Evolutionary conservation across 2,888 invertebrate genomes (phyloP), one percentile per base, ranked within the genome.

Genomic region (Chrysolina oricalcia): DNA sequence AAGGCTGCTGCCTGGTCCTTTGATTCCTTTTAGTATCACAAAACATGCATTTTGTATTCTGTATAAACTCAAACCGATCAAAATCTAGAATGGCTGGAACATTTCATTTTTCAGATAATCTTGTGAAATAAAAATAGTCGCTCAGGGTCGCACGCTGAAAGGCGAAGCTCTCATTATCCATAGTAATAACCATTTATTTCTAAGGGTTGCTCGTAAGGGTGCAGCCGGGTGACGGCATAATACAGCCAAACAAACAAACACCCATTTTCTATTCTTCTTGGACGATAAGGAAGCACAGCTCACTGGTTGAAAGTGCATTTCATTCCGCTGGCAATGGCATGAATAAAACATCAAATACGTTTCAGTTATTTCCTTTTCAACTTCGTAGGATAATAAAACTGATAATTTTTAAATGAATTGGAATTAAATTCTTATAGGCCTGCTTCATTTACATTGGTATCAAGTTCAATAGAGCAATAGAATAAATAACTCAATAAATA

Each of bases 401-500:
- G 35, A 50, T 50, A 67, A 27, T 67, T 50, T 66, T 67, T 67
- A 8, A 13, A 21, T 17, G 8, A 6, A 67, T 19, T 50, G 27
- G 35, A 50, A 67, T 67, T 67, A 19, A 50, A 67, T 67, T 41
- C 48, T 40, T 50, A 50, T 50, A 67, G 50, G 50, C 48, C 67
- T 50, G 35, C 67, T 40, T 67, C 67, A 17, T 67, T 50, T 35
- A 50, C 67, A 19, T 67, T n/a, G 15, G 67, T 50, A 67, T 43
- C 35, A 17, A 35, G 40, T 67, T 48, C 48, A 27, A 67, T 67
- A 50, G 50, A 67, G 67, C 50, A 35, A 67, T 67, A 50, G 13
- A 67, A 35, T 50, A 27, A 67, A 67, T 50, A 67, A 67, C 23
- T 50, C n/a, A 17, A 67, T 67, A 67, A 67, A 50, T 50, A 67